Conservation (phyloP, 1,140 invertebrate species). For the Musca domestica region DNA sequence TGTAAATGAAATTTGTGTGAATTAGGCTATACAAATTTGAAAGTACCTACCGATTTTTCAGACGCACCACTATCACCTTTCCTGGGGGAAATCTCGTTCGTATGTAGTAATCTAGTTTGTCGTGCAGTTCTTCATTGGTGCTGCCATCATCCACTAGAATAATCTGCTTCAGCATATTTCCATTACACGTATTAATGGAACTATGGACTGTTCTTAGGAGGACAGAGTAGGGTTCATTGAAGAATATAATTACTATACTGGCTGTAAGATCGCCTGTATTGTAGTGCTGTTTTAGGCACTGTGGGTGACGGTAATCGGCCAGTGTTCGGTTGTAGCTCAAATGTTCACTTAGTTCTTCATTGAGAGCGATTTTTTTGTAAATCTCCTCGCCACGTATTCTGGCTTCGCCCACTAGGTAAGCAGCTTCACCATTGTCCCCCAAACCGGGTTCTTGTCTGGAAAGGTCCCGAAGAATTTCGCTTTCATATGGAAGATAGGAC, state of each 20-base stretch:
- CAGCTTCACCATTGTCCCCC: constrained; percentile 65
- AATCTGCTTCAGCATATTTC: constrained; percentile 73
- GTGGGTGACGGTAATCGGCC: constrained; percentile 60
- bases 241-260: constrained; percentile 81
- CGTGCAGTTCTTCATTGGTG: constrained; percentile 71
- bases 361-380: constrained; percentile 77
- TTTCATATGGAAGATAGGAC: constrained; percentile 43
- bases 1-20: too few relatives aligned
- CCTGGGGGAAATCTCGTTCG: constrained; percentile 62
- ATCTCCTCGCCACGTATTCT: constrained; percentile 62
- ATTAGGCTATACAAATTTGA: too few relatives aligned
- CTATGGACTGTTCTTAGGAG: constrained; percentile 83
- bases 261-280: constrained; percentile 56
- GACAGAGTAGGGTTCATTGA: constrained; percentile 85
- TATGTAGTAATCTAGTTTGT: constrained; percentile 76
- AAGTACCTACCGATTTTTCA: constrained; percentile 65
- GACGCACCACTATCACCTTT: constrained; percentile 73
- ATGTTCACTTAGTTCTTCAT: constrained; percentile 77
- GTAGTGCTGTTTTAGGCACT: constrained; percentile 55
- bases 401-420: constrained; percentile 58
- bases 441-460: constrained; percentile 55
- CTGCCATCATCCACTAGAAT: constrained; percentile 88
- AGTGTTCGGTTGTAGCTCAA: constrained; percentile 73
- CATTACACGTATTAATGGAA: constrained; percentile 76
- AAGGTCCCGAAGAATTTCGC: constrained; percentile 49